Evolutionary conservation across 1,140 invertebrate genomes (phyloP), one percentile per base, ranked within the genome.

Genomic region (Pantala flavescens): DNA sequence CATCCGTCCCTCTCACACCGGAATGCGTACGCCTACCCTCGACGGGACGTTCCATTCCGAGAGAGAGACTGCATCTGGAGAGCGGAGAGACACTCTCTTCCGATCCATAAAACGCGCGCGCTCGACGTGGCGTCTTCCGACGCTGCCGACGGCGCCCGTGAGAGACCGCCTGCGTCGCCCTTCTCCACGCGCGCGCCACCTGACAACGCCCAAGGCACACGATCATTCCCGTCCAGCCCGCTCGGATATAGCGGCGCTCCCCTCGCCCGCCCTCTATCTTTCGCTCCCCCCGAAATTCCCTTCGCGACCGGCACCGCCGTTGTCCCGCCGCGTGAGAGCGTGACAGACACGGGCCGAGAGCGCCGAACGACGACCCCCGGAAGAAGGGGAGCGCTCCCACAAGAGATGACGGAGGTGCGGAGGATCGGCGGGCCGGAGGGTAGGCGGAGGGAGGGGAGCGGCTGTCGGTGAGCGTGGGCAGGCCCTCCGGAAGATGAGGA

Each of bases 401-500:
- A 63, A 63, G 49, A 21, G 49, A 63, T 19, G 49, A 63, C 49
- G n/a, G 49, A 21, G 49, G 49, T 16, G 49, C 49, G 14, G 49
- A 63, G 49, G 49, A 21, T 63, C n/a, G 49, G 49, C 5, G 49
- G 49, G 49, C 49, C 49, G 49, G 49, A 63, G 16, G 49, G 49
- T 7, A 63, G 49, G 49, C 49, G 49, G 49, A 63, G 49, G 49
- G 49, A 63, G 49, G 49, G 49, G 16, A 63, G 49, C 49, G 49
- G n/a, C 49, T 19, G 49, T 21, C 49, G 49, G 49, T 63, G 49
- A 63, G 49, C 49, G 49, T 63, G 5, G n/a, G n/a, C 3, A 63
- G 16, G 16, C n/a, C 49, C 49, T 63, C 49, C 5, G 49, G 49
- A 83, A 70, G 79, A 93, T 93, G 91, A 87, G 89, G 83, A 90